Evolutionary conservation across 2,113 vertebrate species (phyloP).

Genomic region (Heterocephalus glaber): DNA sequence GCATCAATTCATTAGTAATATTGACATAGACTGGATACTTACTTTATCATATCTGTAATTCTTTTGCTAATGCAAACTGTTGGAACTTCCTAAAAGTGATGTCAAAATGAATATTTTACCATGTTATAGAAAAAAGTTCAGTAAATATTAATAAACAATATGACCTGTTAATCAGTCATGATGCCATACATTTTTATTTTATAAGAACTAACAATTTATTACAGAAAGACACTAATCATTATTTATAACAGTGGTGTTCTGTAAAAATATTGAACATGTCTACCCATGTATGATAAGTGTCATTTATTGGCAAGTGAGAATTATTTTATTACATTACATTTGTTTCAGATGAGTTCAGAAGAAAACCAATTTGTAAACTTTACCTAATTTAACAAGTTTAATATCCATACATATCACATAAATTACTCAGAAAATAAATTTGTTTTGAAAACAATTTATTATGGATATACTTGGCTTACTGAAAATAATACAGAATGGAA

Average conservation of each 20-base stretch:
- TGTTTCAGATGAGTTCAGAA: constrained; percentile 24
- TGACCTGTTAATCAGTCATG: background rate
- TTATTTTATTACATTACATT: background rate
- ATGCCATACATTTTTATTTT: background rate
- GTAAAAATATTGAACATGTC: background rate
- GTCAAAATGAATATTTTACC: background rate
- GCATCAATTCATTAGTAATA: background rate
- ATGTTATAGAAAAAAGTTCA: background rate
- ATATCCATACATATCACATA: background rate
- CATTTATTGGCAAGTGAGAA: background rate
- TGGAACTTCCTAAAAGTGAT: background rate
- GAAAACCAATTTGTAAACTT: background rate
- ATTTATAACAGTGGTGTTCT: background rate
- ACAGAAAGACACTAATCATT: background rate
- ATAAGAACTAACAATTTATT: background rate
- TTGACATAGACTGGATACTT: background rate
- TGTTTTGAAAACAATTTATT: constrained; percentile 8
- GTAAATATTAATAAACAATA: background rate
- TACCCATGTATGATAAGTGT: background rate
- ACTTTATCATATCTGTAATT: background rate
- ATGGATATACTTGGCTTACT: background rate
- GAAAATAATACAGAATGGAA: background rate
- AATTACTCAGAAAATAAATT: constrained; percentile 1
- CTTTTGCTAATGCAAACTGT: background rate
- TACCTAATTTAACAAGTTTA: background rate